A percentile compares a stretch with the other conserved stretches of the same genome.
These are phyloP conservation scores for Petaurus breviceps DNA, from an alignment of 2,113 vertebrate genomes.

Conservation along the genomic window DNA sequence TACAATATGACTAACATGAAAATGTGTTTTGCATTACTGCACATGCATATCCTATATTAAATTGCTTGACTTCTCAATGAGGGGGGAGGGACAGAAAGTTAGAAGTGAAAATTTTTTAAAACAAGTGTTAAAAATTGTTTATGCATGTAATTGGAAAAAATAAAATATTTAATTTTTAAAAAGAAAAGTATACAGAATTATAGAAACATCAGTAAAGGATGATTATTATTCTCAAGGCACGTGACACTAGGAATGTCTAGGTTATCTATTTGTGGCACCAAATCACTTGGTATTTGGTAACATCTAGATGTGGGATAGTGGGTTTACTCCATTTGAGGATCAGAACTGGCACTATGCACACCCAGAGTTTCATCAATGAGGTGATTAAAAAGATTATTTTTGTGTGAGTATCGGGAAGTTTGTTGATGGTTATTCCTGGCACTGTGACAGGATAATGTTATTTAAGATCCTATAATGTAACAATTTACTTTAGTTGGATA, in stretches of 20 bases:
- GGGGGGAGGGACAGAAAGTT: not conserved
- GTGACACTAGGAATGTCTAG: not conserved
- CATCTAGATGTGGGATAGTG: not conserved
- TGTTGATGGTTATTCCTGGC: slow-evolving; percentile 56
- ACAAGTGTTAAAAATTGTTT: not conserved
- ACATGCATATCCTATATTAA: not conserved
- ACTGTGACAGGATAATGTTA: slow-evolving; percentile 45
- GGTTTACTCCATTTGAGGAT: not conserved
- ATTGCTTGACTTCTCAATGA: not conserved
- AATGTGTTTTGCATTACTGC: not conserved
- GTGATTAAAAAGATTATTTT: not conserved
- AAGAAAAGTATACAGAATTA: not conserved
- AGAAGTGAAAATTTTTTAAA: not conserved
- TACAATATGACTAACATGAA: not conserved
- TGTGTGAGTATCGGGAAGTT: slow-evolving; percentile 30
- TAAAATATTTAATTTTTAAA: not conserved
- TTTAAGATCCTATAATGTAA: slow-evolving; percentile 67
- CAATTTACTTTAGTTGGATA: slow-evolving; percentile 81
- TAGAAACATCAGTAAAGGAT: not conserved
- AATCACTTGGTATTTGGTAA: not conserved
- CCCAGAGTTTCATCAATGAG: not conserved
- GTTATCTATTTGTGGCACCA: not conserved
- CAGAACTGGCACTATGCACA: not conserved
- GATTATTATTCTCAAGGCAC: not conserved
- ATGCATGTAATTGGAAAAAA: not conserved